Percentiles rank a stretch among this genome's conserved stretches.
Evolutionary conservation across 2,888 invertebrate genomes (phyloP).

Genomic region (Sinotaia quadrata): DNA sequence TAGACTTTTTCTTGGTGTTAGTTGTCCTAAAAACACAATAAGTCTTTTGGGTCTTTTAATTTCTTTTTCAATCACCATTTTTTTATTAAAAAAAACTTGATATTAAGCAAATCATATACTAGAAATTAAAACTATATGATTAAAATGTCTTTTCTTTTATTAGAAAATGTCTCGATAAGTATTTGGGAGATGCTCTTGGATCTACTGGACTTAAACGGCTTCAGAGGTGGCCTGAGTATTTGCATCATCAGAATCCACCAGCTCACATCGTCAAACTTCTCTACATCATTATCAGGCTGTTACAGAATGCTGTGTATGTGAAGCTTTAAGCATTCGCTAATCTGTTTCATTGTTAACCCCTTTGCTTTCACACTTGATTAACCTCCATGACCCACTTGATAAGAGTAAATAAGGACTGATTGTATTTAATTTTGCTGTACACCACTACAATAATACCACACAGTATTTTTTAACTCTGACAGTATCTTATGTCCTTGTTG

Average conservation of each 20-base stretch:
- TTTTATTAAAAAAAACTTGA: too few species aligned
- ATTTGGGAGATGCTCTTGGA: slow-evolving; percentile 60
- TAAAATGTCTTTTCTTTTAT: too few species aligned
- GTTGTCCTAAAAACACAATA: too few species aligned
- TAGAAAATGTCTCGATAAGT: slow-evolving; percentile 61
- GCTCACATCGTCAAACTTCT: slow-evolving; percentile 54
- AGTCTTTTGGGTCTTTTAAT: too few species aligned
- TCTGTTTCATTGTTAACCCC: neutral
- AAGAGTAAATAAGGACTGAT: too few species aligned
- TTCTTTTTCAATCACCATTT: too few species aligned
- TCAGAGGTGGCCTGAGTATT: slow-evolving; percentile 50
- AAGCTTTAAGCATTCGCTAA: neutral
- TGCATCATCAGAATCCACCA: slow-evolving; percentile 40
- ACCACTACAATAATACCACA: neutral
- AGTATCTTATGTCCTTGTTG: neutral
- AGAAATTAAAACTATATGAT: too few species aligned
- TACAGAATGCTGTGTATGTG: slow-evolving; percentile 63
- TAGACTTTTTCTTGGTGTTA: too few species aligned
- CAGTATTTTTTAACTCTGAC: neutral
- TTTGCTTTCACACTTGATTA: too few species aligned
- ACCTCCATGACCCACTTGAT: too few species aligned
- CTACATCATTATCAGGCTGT: slow-evolving; percentile 60
- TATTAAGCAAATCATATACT: too few species aligned
- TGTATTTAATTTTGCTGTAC: neutral
- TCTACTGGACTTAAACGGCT: slow-evolving; percentile 56